Evolutionary conservation across 2,888 invertebrate species (phyloP), one percentile per base, ranked within the genome.

Genomic region (Nephrocerus scutellatus): DNA sequence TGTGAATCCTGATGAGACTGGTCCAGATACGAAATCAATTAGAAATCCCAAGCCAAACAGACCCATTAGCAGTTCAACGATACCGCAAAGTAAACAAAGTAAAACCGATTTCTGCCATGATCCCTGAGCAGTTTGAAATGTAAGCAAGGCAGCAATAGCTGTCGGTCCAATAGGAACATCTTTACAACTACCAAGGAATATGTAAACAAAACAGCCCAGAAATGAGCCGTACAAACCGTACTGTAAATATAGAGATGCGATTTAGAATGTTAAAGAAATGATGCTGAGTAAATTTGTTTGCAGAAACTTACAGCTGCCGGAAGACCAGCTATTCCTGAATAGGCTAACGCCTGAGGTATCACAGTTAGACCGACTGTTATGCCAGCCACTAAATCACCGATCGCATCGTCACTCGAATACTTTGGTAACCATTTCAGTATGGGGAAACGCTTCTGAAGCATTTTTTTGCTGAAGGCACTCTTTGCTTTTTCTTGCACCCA

Each of bases 171-270:
- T 78, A 2, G 92, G 91, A 43, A 91, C 84, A 63, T 92, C 91
- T 64, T 90, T 89, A 61, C 90, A 88, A 47, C 89, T 90, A 30
- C 93, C 93, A 52, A 95, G 76, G 50, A 93, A 70, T 54, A 88
- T 84, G 72, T 95, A 95, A 44, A 92, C 74, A 68, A 93, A 84
- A 63, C 86, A 84, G 29, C 92, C 90, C 57, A 92, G 70, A 70
- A 93, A 93, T n/a, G 92, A 88, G 36, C 90, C 86, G 69, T 93
- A 93, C 34, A 95, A 73, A 26, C 93, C 95, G 68, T 88, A 86
- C 83, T 91, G 74, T 9, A 66, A 56, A 41, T 2, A 8, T 41
- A 29, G n/a, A 30, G 12, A 35, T 20, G 4, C 9, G 24, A 20
- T 28, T 29, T 10, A 7, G 2, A 18, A 18, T 7, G 12, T 15